Base-by-base conservation (phyloP, 1,140 invertebrate species). In the Aleiodes sp. region DNA sequence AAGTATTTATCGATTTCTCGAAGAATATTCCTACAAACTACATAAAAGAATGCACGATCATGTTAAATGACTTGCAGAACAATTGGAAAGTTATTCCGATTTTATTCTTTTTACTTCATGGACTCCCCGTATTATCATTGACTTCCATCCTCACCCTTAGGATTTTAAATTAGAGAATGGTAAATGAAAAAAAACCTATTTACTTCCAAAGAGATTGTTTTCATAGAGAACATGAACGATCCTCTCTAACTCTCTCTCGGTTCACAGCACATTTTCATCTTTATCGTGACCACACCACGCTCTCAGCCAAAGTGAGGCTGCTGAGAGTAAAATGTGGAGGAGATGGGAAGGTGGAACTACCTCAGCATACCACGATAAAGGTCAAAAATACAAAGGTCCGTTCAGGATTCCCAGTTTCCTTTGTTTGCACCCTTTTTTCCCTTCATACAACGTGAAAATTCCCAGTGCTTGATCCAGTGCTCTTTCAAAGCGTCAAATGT, bases 401-500 rank as follows among this genome's bases (percentile, higher is more conserved):
- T n/a, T n/a, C n/a, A 33, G 52, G 65, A 67, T 67, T 59, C 33
- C 39, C 29, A 12, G 64, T 43, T 46, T n/a, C 37, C 59, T 68
- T 60, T 68, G 57, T 68, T 68, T 69, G 56, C 66, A 59, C 46
- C 71, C 61, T 66, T 66, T 63, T 67, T 67, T 33, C 29, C n/a
- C n/a, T n/a, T n/a, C n/a, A n/a, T n/a, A n/a, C n/a, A n/a, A n/a
- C n/a, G n/a, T n/a, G n/a, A n/a, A n/a, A 68, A 61, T n/a, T 29
- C 16, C 4, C 29, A 14, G 31, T 35, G 12, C 29, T 12, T 26
- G 7, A 61, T 68, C 33, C 14, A 21, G 14, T 60, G 63, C 6
- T 8, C 41, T 31, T 16, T n/a, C 33, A 69, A 41, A 19, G 33
- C 70, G 64, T 72, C 59, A 72, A 72, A 72, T 72, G 70, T 70